Evolutionary conservation across 2,888 invertebrate species (phyloP).

Genomic region (Sarcophaga subvicina): DNA sequence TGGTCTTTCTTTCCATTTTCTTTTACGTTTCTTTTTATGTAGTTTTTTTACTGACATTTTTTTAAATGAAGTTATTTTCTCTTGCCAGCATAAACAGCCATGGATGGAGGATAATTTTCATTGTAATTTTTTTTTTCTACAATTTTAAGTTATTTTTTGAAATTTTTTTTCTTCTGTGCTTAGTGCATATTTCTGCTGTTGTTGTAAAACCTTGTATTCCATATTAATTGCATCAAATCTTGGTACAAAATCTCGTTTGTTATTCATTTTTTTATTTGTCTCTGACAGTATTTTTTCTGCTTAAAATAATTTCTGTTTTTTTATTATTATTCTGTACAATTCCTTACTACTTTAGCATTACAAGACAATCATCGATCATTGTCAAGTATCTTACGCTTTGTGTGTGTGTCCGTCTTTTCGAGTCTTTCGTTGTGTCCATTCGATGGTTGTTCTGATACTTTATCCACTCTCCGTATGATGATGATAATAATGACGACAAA

Average conservation of each 20-base stretch:
- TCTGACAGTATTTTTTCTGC: conserved; percentile 25
- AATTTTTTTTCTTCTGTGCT: conserved; percentile 16
- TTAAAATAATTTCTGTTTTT: neutral
- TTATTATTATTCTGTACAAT: conserved; percentile 12
- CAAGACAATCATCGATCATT: conserved; percentile 69
- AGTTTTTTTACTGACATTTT: conserved; percentile 16
- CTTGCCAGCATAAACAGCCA: neutral
- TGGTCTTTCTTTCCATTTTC: no score
- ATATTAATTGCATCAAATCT: conserved; percentile 63
- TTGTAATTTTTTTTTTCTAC: conserved; percentile 10
- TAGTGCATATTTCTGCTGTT: no score
- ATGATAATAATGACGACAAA: conserved; percentile 10
- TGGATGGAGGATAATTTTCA: neutral
- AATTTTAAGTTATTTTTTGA: conserved; percentile 31
- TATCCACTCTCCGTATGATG: neutral
- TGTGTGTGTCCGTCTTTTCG: conserved; percentile 1
- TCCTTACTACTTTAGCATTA: conserved; percentile 45
- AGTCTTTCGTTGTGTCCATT: neutral
- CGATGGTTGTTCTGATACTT: neutral
- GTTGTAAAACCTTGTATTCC: conserved; percentile 46
- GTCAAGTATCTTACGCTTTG: conserved; percentile 50
- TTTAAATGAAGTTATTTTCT: conserved; percentile 62
- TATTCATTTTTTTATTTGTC: neutral
- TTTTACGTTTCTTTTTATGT: neutral
- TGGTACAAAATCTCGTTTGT: conserved; percentile 30